Base-by-base conservation (phyloP, 2,888 invertebrate species). In the Catocala nupta region DNA sequence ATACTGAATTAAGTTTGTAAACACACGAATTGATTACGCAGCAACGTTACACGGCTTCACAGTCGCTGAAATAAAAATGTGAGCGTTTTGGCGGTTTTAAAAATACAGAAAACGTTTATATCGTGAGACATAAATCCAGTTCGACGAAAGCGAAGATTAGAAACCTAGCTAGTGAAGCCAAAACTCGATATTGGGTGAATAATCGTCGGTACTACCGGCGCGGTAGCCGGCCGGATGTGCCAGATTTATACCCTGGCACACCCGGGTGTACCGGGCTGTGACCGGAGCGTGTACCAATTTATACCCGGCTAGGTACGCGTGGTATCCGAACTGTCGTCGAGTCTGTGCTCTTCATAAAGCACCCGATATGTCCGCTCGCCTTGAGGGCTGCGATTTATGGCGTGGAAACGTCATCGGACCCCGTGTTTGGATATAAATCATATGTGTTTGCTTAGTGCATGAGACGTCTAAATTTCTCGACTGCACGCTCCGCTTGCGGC, bases 181-280 rank as follows among this genome's bases (percentile, higher is more conserved):
- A 92, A 93, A 93, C 92, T 93, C 93, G 94, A 94, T 94, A 93
- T 93, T 93, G 92, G 92, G 89, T 94, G 93, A 94, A 93, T 94
- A 93, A 94, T 93, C 90, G 94, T 92, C 87, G 88, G 88, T 90
- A 92, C 93, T 93, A 92, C 94, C 94, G 94, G 93, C 87, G 90
- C 89, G 92, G 91, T 90, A 84, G 87, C 83, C 87, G 85, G 83
- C 92, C 93, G 93, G 94, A 93, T 90, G 89, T 81, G 87, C 87
- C 89, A 91, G 94, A 93, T 93, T 93, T 93, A 93, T 93, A 93
- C 90, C 89, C 91, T 75, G 75, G 81, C 71, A 70, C 62, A 75
- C 81, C 81, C 81, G 80, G 80, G 81, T 81, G 81, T 82, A 82
- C 82, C 81, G 80, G 80, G 70, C 83, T 85, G 87, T 86, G 86